phyloP scores from a whole-genome alignment of 1,140 invertebrate species.

The Neuroterus valhalla region DNA sequence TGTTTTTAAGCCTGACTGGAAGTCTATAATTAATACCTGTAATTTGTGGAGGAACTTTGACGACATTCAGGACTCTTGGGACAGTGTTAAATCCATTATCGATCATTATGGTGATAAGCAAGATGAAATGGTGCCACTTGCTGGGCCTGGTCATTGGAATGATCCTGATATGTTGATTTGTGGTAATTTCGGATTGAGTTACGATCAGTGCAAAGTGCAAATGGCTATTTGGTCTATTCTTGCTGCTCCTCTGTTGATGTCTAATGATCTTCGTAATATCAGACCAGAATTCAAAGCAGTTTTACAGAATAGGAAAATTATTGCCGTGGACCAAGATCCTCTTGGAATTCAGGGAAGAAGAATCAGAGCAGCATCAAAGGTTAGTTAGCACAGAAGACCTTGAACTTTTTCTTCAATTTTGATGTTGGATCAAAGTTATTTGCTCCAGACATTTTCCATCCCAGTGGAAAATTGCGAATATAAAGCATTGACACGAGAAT shows the following conservation, averaged over 20 bases:
- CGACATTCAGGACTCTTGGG: conserved; percentile 97
- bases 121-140: conserved; percentile 90
- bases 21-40: conserved; percentile 89
- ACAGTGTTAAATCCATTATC: conserved; percentile 92
- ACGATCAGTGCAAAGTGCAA: conserved; percentile 96
- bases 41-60: conserved; percentile 98
- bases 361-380: conserved; percentile 67
- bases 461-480: no score
- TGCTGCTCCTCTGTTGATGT: conserved; percentile 97
- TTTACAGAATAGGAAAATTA: conserved; percentile 94
- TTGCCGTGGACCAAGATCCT: conserved; percentile 96
- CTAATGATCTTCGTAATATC: conserved; percentile 94
- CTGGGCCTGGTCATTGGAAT: conserved; percentile 97
- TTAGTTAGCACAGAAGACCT: no score
- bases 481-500: no score
- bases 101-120: conserved; percentile 97
- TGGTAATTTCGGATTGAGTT: conserved; percentile 96
- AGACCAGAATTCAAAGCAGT: conserved; percentile 93
- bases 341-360: conserved; percentile 90
- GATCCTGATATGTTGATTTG: conserved; percentile 98
- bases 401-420: no score
- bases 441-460: no score
- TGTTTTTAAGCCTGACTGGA: conserved; percentile 90
- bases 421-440: no score
- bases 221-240: conserved; percentile 98